Base-by-base conservation (phyloP, 2,888 invertebrate species). In the Unio pictorum region DNA sequence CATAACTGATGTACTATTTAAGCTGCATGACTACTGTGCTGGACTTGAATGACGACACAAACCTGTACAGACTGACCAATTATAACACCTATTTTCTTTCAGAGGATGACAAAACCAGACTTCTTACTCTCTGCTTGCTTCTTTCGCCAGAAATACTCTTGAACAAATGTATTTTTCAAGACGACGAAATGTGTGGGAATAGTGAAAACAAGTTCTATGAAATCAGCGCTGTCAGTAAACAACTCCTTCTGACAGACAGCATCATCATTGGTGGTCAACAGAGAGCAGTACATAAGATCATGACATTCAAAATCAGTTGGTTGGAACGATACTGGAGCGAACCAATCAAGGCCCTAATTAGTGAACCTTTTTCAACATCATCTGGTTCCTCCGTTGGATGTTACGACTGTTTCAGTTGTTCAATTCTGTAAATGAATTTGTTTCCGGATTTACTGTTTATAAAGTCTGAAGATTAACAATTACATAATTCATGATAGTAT, bases 1-100 rank as follows among this genome's bases (percentile, higher is more conserved):
- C 54, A 11, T 0, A 34, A 28, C 26, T 77, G 57, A 77, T 77
- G 77, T 77, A 73, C 60, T 77, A 75, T 57, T 30, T 77, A 5
- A 62, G 75, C 28, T 72, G 72, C 26, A 68, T 77, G 28, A 73
- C 73, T 55, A 59, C 67, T 0, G 73, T 76, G 18, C 45, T 78
- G 11, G 67, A 73, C 30, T 30, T 74, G 58, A 69, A 73, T 17
- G 74, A 76, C 34, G 55, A 71, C 15, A 55, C 58, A 11, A 69
- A 65, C 60, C 7, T 34, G 34, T 7, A 34, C 7, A 34, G 34
- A 34, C 34, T 34, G 34, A 34, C 34, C 34, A 34, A 34, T 34
- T 34, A 34, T 34, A 34, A 34, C 34, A 8, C 34, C 34, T 34
- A 34, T 34, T 34, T 8, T 7, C 34, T 34, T 34, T 34, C 34